phyloP scores from a whole-genome alignment of 1,140 invertebrate species.

The Atta texana region DNA sequence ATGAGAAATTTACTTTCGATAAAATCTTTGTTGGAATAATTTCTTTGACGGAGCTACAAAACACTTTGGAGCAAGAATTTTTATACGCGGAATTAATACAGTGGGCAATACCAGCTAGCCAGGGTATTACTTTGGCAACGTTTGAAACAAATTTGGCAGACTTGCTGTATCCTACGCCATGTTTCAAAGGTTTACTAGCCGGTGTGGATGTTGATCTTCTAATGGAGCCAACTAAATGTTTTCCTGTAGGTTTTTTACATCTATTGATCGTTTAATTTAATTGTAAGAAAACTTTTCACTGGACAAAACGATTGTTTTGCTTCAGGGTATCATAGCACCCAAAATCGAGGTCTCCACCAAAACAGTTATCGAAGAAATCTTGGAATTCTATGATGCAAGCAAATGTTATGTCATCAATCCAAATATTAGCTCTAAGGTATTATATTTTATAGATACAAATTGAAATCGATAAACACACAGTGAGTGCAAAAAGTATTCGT shows the following conservation, averaged over 20 bases:
- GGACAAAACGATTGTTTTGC: neutral
- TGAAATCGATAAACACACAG: neutral
- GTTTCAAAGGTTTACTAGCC: conserved; percentile 82
- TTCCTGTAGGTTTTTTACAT: conserved; percentile 86
- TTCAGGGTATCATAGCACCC: conserved; percentile 87
- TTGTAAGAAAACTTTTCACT: neutral
- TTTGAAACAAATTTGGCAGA: conserved; percentile 89
- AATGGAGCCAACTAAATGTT: conserved; percentile 89
- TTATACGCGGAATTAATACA: conserved; percentile 89
- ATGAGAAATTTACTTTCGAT: conserved; percentile 89
- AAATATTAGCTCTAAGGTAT: conserved; percentile 83
- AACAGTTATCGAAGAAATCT: conserved; percentile 86
- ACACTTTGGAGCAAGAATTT: conserved; percentile 86
- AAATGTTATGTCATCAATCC: conserved; percentile 80
- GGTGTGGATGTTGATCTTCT: conserved; percentile 89
- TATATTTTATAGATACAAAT: neutral
- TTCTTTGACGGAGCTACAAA: conserved; percentile 85
- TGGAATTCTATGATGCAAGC: conserved; percentile 72
- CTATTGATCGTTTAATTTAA: neutral
- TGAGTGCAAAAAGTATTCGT: too few relatives aligned
- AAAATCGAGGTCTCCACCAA: conserved; percentile 88
- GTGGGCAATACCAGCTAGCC: conserved; percentile 85
- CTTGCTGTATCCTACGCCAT: conserved; percentile 88
- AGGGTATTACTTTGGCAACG: conserved; percentile 87
- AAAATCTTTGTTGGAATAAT: conserved; percentile 87